These are phyloP conservation scores for Coboldia fuscipes DNA, from an alignment of 1,140 invertebrate species.

Conservation along the genomic window DNA sequence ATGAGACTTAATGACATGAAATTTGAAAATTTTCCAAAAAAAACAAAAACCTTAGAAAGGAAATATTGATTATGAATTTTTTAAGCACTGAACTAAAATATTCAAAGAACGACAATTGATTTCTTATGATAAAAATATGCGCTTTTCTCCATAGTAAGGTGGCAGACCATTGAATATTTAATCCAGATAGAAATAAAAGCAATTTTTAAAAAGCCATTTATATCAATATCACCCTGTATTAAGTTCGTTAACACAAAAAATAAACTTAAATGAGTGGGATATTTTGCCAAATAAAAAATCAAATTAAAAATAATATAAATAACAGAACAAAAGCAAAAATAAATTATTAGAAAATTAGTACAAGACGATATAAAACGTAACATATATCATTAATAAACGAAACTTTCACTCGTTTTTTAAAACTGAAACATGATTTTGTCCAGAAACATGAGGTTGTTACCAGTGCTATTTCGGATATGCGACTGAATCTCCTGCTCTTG, in stretches of 20 bases:
- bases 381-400: constrained; percentile 3
- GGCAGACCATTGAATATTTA: too few relatives aligned
- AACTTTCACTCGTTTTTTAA: constrained; percentile 8
- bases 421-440: constrained; percentile 8
- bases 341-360: constrained; percentile 3
- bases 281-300: background rate
- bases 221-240: background rate
- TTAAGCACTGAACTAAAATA: too few relatives aligned
- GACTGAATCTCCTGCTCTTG: constrained; percentile 52
- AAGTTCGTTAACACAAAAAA: background rate
- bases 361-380: constrained; percentile 3
- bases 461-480: constrained; percentile 59
- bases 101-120: too few relatives aligned
- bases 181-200: too few relatives aligned
- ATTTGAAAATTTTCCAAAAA: too few relatives aligned
- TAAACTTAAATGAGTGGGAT: background rate
- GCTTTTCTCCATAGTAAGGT: too few relatives aligned
- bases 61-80: too few relatives aligned
- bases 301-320: constrained; percentile 1
- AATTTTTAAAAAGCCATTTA: too few relatives aligned
- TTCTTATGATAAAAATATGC: too few relatives aligned
- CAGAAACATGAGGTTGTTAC: constrained; percentile 28
- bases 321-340: constrained; percentile 3
- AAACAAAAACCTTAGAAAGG: too few relatives aligned
- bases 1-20: too few relatives aligned